These are phyloP conservation scores for Paragorgia papillata DNA, from an alignment of 92 coral and sea anemone genomes.

Conservation along the genomic window DNA sequence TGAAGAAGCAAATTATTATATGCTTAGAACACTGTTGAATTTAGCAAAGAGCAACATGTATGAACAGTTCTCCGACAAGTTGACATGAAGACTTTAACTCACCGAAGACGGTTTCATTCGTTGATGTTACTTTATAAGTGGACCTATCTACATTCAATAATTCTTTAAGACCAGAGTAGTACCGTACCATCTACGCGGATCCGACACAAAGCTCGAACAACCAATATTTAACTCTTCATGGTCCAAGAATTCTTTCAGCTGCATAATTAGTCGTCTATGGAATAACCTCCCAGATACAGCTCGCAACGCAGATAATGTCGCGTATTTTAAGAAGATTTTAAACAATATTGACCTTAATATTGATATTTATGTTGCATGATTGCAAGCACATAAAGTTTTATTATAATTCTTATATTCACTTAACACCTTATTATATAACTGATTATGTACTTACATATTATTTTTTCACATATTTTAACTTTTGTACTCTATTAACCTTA, in stretches of 20 bases:
- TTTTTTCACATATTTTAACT: not conserved
- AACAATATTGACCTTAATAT: not conserved
- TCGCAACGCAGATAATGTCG: conserved; percentile 9
- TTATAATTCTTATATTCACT: not conserved
- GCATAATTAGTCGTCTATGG: conserved; percentile 17
- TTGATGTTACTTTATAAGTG: conserved; percentile 28
- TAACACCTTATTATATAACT: too few species aligned
- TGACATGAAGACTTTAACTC: not conserved
- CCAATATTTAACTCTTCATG: conserved; percentile 10
- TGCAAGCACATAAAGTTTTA: not conserved
- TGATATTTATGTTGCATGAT: not conserved
- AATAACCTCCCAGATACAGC: conserved; percentile 14
- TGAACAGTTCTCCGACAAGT: conserved; percentile 5
- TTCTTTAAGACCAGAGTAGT: conserved; percentile 8
- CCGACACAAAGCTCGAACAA: not conserved
- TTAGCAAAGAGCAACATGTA: conserved; percentile 23
- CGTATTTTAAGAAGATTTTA: not conserved
- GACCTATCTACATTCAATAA: conserved; percentile 23
- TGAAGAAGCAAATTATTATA: conserved; percentile 44
- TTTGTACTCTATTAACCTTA: not conserved
- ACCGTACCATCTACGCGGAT: conserved; percentile 3
- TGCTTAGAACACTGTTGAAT: conserved; percentile 41
- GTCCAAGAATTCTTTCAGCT: conserved; percentile 5
- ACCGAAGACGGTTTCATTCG: not conserved
- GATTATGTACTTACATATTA: not conserved